A percentile compares a stretch with the other conserved stretches of the same genome.
These are phyloP conservation scores for Dermochelys coriacea DNA, from an alignment of 2,797 vertebrate genomes.

Conservation along the genomic window DNA sequence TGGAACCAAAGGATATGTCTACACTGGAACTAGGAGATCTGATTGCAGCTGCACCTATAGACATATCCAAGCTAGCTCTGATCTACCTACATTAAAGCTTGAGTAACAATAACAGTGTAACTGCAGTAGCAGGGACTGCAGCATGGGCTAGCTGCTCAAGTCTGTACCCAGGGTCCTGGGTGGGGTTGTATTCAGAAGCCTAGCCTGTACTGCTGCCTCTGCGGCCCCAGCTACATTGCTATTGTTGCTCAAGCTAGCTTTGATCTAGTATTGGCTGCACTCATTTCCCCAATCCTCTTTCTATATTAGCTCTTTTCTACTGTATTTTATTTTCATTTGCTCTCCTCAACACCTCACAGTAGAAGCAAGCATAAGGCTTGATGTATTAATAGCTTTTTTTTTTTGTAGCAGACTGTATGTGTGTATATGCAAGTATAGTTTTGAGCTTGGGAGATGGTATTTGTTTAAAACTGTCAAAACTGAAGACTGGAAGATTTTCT, in stretches of 20 bases:
- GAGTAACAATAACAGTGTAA: background rate
- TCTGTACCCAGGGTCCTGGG: background rate
- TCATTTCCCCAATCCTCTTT: background rate
- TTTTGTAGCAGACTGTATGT: slow-evolving; percentile 30
- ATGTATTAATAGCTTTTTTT: background rate
- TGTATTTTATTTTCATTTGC: background rate
- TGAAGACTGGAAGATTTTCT: slow-evolving; percentile 39
- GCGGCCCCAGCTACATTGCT: background rate
- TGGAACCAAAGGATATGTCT: background rate
- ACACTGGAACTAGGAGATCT: background rate
- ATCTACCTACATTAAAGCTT: background rate
- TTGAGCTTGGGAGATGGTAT: slow-evolving; percentile 27
- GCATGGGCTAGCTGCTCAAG: background rate
- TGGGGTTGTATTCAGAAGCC: background rate
- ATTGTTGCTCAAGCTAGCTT: background rate
- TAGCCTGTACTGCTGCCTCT: background rate
- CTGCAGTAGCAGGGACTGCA: background rate
- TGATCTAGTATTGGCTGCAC: background rate
- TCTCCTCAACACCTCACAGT: background rate
- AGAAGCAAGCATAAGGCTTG: background rate
- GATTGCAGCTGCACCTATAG: background rate
- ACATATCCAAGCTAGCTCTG: background rate
- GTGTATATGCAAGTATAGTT: slow-evolving; percentile 34
- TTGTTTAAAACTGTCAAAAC: slow-evolving; percentile 66
- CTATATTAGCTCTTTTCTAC: background rate